A percentile compares a stretch with the other conserved stretches of the same genome.
phyloP scores from a whole-genome alignment of 2,113 vertebrate genomes.

The Strix uralensis region DNA sequence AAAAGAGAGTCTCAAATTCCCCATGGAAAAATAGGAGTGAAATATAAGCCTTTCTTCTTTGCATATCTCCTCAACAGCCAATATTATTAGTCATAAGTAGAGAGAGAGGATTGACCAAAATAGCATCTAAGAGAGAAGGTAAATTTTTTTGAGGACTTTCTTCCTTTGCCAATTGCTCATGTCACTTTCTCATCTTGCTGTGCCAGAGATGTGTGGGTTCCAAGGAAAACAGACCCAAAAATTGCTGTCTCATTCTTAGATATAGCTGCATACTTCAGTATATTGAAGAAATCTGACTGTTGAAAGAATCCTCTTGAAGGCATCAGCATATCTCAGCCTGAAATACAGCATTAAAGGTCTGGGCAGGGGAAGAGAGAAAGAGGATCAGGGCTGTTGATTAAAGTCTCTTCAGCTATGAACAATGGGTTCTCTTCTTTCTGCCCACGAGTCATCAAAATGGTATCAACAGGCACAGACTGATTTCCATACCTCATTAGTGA shows the following conservation, averaged over 20 bases:
- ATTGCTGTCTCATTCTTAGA: not conserved
- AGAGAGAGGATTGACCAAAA: not conserved
- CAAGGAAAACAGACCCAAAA: not conserved
- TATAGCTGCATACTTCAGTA: not conserved
- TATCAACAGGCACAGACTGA: not conserved
- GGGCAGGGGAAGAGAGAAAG: not conserved
- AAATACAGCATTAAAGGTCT: constrained; percentile 47
- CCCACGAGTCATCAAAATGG: not conserved
- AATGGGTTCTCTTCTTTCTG: not conserved
- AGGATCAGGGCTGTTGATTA: not conserved
- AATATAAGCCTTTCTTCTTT: not conserved
- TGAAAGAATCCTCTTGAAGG: constrained; percentile 8
- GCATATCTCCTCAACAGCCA: not conserved
- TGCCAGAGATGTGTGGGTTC: not conserved
- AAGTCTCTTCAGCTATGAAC: not conserved
- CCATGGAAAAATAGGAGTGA: not conserved
- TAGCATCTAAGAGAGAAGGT: not conserved
- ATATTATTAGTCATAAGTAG: not conserved
- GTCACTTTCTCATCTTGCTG: not conserved
- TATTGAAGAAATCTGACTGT: not conserved
- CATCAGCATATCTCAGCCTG: constrained; percentile 32
- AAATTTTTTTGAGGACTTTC: not conserved
- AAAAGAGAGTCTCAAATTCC: not conserved
- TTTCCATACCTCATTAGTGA: not conserved
- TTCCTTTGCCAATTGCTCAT: not conserved